Percentiles rank a stretch among this genome's conserved stretches.
Conservation (phyloP, 2,797 vertebrate genomes). For the Clangula hyemalis region DNA sequence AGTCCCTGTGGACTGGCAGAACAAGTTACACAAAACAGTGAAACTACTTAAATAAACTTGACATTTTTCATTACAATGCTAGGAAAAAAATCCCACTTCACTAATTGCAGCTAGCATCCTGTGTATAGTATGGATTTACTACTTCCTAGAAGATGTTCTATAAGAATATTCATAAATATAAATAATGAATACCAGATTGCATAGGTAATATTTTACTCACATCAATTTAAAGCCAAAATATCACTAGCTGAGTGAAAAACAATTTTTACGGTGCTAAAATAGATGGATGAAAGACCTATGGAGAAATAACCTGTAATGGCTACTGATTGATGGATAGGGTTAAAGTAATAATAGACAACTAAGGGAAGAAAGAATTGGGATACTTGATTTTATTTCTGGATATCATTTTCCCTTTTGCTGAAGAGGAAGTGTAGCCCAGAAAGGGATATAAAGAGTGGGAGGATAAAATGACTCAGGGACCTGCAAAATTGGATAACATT, state of each 20-base stretch:
- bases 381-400: neutral
- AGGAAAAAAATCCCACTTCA: neutral
- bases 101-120: neutral
- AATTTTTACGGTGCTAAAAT: neutral
- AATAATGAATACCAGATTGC: neutral
- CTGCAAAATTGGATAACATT: neutral
- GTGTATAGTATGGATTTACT: neutral
- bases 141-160: neutral
- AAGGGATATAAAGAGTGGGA: neutral
- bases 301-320: neutral
- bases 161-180: neutral
- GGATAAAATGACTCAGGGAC: neutral
- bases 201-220: neutral
- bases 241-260: neutral
- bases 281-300: neutral
- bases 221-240: neutral
- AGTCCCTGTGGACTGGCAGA: neutral
- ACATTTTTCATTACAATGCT: neutral
- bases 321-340: neutral
- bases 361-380: neutral
- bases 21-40: neutral
- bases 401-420: neutral
- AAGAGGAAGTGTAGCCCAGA: neutral
- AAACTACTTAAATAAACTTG: neutral
- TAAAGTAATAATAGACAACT: neutral